A percentile compares a stretch with the other conserved stretches of the same genome.
Evolutionary conservation across 2,797 vertebrate species (phyloP).

Genomic region (Tapirus indicus): DNA sequence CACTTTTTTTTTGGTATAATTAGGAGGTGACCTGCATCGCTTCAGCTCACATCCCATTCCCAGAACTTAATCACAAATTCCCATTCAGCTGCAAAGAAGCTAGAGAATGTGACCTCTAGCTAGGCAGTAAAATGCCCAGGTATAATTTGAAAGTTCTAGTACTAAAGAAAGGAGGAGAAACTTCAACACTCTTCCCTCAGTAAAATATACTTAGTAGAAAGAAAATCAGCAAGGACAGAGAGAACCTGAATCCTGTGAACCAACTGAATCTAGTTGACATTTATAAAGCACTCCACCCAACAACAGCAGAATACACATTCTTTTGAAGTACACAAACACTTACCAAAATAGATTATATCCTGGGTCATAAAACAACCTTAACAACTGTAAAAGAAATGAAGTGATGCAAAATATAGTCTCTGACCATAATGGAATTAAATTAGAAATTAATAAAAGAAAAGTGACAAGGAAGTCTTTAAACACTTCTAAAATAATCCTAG

Average conservation of each 20-base stretch:
- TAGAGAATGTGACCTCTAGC: neutral
- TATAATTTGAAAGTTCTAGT: neutral
- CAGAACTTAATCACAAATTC: neutral
- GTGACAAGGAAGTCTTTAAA: neutral
- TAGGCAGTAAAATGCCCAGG: neutral
- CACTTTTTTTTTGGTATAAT: neutral
- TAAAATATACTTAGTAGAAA: neutral
- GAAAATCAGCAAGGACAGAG: neutral
- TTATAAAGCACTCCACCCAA: neutral
- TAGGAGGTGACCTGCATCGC: neutral
- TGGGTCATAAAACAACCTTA: neutral
- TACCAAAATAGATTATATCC: neutral
- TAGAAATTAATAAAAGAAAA: constrained; percentile 30
- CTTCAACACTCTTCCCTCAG: neutral
- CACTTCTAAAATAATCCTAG: neutral
- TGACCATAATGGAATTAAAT: constrained; percentile 5
- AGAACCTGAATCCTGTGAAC: neutral
- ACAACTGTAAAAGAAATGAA: neutral
- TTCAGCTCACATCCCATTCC: neutral
- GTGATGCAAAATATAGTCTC: neutral
- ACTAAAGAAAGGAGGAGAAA: neutral
- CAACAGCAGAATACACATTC: neutral
- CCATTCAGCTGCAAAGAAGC: neutral
- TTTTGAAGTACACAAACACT: neutral
- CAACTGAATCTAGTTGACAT: neutral